These are phyloP conservation scores for Apotomis turbidana DNA, from an alignment of 2,888 invertebrate genomes.

Conservation along the genomic window DNA sequence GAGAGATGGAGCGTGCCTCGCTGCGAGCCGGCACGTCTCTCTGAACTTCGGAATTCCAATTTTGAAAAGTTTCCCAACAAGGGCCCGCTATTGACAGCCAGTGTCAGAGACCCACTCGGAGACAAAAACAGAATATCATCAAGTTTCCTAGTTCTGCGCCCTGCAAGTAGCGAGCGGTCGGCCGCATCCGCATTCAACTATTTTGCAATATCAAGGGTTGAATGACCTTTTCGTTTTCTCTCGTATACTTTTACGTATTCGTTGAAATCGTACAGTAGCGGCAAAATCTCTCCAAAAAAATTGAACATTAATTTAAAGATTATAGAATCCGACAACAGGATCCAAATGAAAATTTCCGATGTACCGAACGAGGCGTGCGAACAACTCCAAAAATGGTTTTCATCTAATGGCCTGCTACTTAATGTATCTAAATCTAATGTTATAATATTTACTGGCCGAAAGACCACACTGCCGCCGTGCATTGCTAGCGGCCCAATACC, in stretches of 20 bases:
- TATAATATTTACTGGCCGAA: too few relatives aligned
- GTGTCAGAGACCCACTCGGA: constrained; percentile 71
- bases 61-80: constrained; percentile 82
- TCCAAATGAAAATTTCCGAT: too few relatives aligned
- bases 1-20: constrained; percentile 76
- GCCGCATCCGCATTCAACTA: neutral
- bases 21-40: constrained; percentile 77
- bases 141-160: constrained; percentile 6
- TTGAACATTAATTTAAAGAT: too few relatives aligned
- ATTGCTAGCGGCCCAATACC: too few relatives aligned
- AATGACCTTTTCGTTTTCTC: neutral
- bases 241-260: neutral
- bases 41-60: constrained; percentile 82
- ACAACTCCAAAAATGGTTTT: too few relatives aligned
- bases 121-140: constrained; percentile 43
- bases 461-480: too few relatives aligned
- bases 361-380: too few relatives aligned
- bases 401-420: too few relatives aligned
- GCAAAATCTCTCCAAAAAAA: too few relatives aligned
- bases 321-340: too few relatives aligned
- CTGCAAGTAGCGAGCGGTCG: neutral
- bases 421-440: too few relatives aligned
- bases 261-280: too few relatives aligned
- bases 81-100: constrained; percentile 78
- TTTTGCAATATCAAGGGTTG: neutral